These are phyloP conservation scores for Steinernema hermaphroditum DNA, from an alignment of 2,888 invertebrate species.

Conservation along the genomic window DNA sequence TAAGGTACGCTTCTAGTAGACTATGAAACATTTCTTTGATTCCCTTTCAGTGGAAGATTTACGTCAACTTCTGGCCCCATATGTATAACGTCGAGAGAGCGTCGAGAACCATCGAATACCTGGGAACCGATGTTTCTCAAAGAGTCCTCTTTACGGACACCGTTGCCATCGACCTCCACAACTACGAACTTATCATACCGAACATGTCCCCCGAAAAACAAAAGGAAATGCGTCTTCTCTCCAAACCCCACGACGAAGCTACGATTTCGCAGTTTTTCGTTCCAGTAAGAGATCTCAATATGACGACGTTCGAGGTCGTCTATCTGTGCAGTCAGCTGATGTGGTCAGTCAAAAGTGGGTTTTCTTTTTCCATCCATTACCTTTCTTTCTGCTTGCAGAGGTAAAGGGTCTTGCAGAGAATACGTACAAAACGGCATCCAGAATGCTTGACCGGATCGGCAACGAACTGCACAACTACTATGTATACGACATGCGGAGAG, in stretches of 20 bases:
- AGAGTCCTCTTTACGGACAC: constrained; percentile 19
- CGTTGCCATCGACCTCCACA: constrained; percentile 27
- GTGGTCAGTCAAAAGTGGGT: constrained; percentile 30
- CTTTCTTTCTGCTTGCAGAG: constrained; percentile 30
- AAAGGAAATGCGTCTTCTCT: not conserved
- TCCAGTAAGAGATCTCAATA: constrained; percentile 26
- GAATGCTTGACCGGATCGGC: constrained; percentile 18
- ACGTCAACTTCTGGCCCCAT: not conserved
- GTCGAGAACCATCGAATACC: not conserved
- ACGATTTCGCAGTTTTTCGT: constrained; percentile 19
- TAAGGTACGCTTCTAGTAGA: no score
- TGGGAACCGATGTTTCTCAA: not conserved
- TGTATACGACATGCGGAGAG: constrained; percentile 29
- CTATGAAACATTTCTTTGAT: no score
- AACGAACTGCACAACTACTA: constrained; percentile 35
- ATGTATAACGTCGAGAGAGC: not conserved
- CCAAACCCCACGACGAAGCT: constrained; percentile 3
- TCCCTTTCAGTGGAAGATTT: constrained; percentile 9
- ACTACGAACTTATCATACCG: not conserved
- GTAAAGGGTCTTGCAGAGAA: not conserved
- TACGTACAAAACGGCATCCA: constrained; percentile 7
- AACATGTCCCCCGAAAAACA: not conserved
- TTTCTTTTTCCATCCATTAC: no score
- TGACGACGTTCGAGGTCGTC: constrained; percentile 31
- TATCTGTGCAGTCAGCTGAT: constrained; percentile 30